Evolutionary conservation across 2,113 vertebrate species (phyloP), one percentile per base, ranked within the genome.

Genomic region (Forbesichthys agassizii): DNA sequence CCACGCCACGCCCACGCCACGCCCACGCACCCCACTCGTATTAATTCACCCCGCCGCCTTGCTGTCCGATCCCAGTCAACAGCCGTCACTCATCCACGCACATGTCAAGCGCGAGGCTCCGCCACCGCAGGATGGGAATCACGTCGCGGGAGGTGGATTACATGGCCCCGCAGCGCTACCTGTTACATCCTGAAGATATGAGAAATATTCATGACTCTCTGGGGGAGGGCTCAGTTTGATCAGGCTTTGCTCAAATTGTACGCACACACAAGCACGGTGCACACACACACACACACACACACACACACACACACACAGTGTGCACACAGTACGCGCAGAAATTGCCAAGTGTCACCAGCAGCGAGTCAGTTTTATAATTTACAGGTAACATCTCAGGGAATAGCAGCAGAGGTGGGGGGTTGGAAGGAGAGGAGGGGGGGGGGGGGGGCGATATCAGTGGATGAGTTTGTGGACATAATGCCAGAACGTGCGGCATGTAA

Each of bases 311-410:
- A 55, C 52, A 14, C 48, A 27, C 36, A 62, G 66, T 27, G 27
- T 3, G 27, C 27, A 56, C 57, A 48, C 61, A 61, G 27, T 27
- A 27, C 2, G 58, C 57, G 33, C 33, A 9, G 52, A 80, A n/a
- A 64, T 68, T 80, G 58, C 67, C 77, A 87, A 89, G 84, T 82
- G 86, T 85, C 85, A 86, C 83, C 78, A 20, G 78, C 57, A 79
- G 84, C 56, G 63, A 78, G 49, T 71, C 77, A 81, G 71, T 79
- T 88, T 86, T 82, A 87, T 86, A 88, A 88, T 88, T 91, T 88
- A 89, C 86, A 88, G 85, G 80, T 87, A 88, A 81, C 76, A 78
- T 84, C 75, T 80, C 78, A 67, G 75, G 72, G 68, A 85, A 71
- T 76, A 79, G 52, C 61, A 47, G 71, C 80, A 56, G 53, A 49